Conservation (phyloP, 2,113 vertebrate species). For the Psettodes erumei region DNA sequence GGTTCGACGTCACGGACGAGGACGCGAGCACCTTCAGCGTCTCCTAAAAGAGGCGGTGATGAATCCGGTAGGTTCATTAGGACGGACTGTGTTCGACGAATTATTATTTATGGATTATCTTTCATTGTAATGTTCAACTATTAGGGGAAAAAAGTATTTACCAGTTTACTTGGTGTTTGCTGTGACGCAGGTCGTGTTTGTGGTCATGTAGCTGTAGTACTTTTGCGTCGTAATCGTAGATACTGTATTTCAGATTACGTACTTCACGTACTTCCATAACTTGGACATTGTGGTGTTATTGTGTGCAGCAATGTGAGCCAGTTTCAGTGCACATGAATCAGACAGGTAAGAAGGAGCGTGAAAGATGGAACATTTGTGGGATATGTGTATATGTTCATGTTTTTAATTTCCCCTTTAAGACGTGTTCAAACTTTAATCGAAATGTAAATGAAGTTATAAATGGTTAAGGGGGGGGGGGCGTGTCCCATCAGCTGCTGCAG, state of each 20-base stretch:
- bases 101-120: neutral
- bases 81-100: neutral
- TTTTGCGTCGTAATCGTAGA: constrained; percentile 35
- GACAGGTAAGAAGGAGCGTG: neutral
- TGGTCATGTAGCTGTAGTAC: constrained; percentile 12
- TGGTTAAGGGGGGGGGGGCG: neutral
- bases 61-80: neutral
- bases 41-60: constrained; percentile 37
- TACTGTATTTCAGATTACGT: neutral
- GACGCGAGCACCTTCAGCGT: constrained; percentile 54
- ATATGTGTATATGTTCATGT: neutral
- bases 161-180: constrained; percentile 1
- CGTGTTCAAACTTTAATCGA: constrained; percentile 9
- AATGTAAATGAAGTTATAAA: neutral
- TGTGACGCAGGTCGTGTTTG: neutral
- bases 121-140: neutral
- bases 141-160: neutral
- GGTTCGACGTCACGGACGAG: constrained; percentile 52
- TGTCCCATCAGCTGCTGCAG: too few species aligned
- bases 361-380: constrained; percentile 11
- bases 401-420: neutral
- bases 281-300: too few species aligned
- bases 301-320: too few species aligned
- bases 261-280: too few species aligned
- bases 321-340: constrained; percentile 6